Conservation (phyloP, 2,888 invertebrate genomes). For the Chrysolina oricalcia region DNA sequence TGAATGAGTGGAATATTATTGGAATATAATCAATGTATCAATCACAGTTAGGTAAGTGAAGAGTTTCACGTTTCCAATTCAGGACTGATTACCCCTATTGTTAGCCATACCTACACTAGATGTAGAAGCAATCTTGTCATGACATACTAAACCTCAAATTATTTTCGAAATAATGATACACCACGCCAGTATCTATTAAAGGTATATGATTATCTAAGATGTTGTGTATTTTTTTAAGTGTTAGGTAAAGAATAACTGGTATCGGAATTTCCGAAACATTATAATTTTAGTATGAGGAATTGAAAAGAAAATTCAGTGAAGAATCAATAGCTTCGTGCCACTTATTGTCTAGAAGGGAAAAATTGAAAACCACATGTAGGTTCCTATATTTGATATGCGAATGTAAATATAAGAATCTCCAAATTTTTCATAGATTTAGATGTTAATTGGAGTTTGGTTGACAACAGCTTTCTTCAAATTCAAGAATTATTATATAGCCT, state of each 20-base stretch:
- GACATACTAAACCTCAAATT: constrained; percentile 12
- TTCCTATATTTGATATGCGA: no score
- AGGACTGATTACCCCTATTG: constrained; percentile 14
- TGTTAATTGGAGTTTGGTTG: no score
- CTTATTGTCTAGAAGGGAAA: no score
- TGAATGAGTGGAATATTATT: not conserved
- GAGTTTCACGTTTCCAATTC: not conserved
- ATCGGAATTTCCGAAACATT: not conserved
- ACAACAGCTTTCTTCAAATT: no score
- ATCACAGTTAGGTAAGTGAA: not conserved
- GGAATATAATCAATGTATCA: not conserved
- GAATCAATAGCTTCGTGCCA: no score
- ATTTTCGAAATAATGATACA: constrained; percentile 17
- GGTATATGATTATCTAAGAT: not conserved
- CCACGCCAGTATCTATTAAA: not conserved
- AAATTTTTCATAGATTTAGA: no score
- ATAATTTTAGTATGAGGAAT: not conserved
- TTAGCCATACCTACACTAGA: constrained; percentile 1
- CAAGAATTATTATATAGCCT: no score
- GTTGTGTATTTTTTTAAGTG: not conserved
- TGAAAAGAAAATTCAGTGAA: not conserved
- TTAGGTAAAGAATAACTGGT: not conserved
- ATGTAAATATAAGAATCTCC: no score
- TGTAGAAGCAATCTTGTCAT: constrained; percentile 2
- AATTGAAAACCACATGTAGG: no score